Evolutionary conservation across 2,888 invertebrate genomes (phyloP), one percentile per base, ranked within the genome.

Genomic region (Dicyrtoma fusca): DNA sequence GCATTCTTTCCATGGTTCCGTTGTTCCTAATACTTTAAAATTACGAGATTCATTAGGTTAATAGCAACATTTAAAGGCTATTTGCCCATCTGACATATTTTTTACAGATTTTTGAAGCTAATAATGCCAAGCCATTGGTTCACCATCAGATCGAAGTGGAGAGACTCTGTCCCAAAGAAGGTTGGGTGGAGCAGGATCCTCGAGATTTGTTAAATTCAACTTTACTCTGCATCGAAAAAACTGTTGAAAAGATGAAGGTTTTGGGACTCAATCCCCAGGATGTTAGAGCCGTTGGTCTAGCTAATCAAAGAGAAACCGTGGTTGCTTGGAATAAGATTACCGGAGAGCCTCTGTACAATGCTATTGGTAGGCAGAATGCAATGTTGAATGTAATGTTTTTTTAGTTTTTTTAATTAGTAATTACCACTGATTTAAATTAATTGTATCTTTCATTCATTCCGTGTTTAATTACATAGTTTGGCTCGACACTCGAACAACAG

Each of bases 231-330:
- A 91, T 99, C 26, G 87, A 89, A 73, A 88, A 89, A 82, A 91
- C 94, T 4, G 87, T 94, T 2, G 88, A 89, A 79, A 89, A 92
- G 82, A 85, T 95, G 47, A 86, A 86, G 77, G 49, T 6, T 1
- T 83, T 92, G 14, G 92, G 92, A 81, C 90, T 95, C 75, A 89
- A 90, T 82, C 87, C 88, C 59, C 85, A 85, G 1, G 89, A 92
- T 81, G 91, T 96, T 70, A 89, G 90, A 69, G 90, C 64, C 17
- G 26, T 71, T 26, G 71, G 71, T 4, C 26, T 71, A 14, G 53
- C 97, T 23, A 99, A 99, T 86, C 97, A 98, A 84, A 88, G 97
- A 69, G 99, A 99, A 86, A 97, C 98, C 0, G 95, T 95, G 0
- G 87, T 99, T 78, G 92, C 92, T 0, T 99, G 99, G 98, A 95